A percentile compares a stretch with the other conserved stretches of the same genome.
These are phyloP conservation scores for Australoheros facetus DNA, from an alignment of 2,797 vertebrate species.

Conservation along the genomic window DNA sequence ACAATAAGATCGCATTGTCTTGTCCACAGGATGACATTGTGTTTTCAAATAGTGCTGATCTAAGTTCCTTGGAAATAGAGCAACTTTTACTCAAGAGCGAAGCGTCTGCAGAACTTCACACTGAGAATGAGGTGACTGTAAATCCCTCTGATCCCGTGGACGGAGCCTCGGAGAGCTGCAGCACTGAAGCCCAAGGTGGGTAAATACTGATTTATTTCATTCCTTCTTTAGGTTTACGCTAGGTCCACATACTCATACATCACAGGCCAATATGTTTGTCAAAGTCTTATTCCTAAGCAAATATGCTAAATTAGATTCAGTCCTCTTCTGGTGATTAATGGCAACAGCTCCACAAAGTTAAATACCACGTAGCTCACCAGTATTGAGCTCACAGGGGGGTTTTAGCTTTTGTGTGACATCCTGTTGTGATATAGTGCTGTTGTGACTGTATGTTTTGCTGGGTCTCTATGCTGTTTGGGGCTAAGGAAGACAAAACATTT, in stretches of 20 bases:
- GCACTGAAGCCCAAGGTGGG: conserved; percentile 54
- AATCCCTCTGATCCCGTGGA: conserved; percentile 17
- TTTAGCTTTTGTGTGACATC: conserved; percentile 18
- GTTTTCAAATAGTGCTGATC: background rate
- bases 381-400: conserved; percentile 19
- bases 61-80: background rate
- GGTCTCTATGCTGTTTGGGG: background rate
- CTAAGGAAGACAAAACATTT: conserved; percentile 13
- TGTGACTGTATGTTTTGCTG: conserved; percentile 7
- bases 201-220: conserved; percentile 46
- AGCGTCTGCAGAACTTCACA: background rate
- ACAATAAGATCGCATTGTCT: conserved; percentile 4
- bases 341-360: conserved; percentile 35
- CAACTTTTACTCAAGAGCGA: background rate
- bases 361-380: conserved; percentile 27
- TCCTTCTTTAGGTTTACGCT: conserved; percentile 34
- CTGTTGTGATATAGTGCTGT: conserved; percentile 27
- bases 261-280: conserved; percentile 51
- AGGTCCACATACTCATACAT: conserved; percentile 40
- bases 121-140: conserved; percentile 3
- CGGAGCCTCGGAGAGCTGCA: conserved; percentile 17
- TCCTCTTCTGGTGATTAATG: conserved; percentile 52
- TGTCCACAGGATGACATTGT: background rate
- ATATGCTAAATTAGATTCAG: conserved; percentile 47
- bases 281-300: conserved; percentile 53